Percentiles rank a stretch among this genome's conserved stretches.
These are phyloP conservation scores for Setophaga kirtlandii DNA, from an alignment of 2,113 vertebrate species.

Conservation along the genomic window DNA sequence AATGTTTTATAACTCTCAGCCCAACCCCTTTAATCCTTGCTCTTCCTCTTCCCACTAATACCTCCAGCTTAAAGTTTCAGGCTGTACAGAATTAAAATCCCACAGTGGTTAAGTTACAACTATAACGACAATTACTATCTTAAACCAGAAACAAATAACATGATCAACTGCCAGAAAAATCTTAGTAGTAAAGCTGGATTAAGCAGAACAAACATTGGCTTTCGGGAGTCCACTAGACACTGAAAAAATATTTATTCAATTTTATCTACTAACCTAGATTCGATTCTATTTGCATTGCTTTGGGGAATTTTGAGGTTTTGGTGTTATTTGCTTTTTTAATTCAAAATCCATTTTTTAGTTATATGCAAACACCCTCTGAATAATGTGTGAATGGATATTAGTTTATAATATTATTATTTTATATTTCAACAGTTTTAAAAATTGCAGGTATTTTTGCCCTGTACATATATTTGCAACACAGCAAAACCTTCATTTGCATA, in stretches of 20 bases:
- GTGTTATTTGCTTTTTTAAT: not conserved
- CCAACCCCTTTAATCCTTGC: not conserved
- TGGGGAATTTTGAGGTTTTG: not conserved
- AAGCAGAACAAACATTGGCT: not conserved
- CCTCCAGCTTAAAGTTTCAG: not conserved
- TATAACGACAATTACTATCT: not conserved
- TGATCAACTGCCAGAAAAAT: not conserved
- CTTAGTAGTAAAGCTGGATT: not conserved
- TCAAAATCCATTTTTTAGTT: not conserved
- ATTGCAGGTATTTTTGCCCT: not conserved
- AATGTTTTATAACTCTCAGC: not conserved
- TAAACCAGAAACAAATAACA: not conserved
- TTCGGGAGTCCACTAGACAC: not conserved
- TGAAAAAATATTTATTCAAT: not conserved
- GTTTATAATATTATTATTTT: not conserved
- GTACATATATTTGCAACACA: not conserved
- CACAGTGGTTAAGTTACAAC: not conserved
- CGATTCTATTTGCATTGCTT: not conserved
- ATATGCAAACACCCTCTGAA: not conserved
- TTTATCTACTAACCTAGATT: not conserved
- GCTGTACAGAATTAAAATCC: not conserved
- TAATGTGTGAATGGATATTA: not conserved
- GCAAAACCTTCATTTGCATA: not conserved
- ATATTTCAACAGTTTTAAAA: not conserved
- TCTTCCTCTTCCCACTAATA: not conserved